Evolutionary conservation across 2,113 vertebrate species (phyloP).

Genomic region (Panthera leo): DNA sequence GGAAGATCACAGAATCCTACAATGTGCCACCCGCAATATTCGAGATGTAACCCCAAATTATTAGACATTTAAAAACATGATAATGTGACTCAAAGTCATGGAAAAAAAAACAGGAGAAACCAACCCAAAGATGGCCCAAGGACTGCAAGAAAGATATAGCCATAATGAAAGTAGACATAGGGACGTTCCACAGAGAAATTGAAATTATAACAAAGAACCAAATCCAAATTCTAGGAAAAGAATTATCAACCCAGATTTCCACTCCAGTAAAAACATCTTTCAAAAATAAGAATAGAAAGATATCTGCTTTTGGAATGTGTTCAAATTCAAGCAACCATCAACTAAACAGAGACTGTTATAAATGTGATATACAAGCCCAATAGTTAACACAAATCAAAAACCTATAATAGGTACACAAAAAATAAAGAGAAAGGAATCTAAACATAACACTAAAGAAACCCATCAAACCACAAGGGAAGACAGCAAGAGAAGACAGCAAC

Average conservation of each 20-base stretch:
- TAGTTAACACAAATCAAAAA: background rate
- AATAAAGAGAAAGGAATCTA: background rate
- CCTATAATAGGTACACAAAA: background rate
- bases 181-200: background rate
- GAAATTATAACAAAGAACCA: slow-evolving; percentile 16
- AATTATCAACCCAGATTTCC: background rate
- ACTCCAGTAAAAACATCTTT: background rate
- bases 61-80: background rate
- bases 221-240: background rate
- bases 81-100: background rate
- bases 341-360: background rate
- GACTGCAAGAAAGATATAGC: background rate
- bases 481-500: background rate
- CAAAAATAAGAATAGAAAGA: background rate
- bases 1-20: background rate
- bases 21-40: background rate
- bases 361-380: background rate
- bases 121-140: background rate
- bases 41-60: background rate
- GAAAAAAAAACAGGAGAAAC: background rate
- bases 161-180: background rate
- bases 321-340: background rate
- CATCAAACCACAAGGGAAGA: background rate
- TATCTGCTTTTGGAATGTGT: background rate
- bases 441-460: background rate